phyloP scores from a whole-genome alignment of 2,888 invertebrate genomes.

The Chymomyza procnemis region DNA sequence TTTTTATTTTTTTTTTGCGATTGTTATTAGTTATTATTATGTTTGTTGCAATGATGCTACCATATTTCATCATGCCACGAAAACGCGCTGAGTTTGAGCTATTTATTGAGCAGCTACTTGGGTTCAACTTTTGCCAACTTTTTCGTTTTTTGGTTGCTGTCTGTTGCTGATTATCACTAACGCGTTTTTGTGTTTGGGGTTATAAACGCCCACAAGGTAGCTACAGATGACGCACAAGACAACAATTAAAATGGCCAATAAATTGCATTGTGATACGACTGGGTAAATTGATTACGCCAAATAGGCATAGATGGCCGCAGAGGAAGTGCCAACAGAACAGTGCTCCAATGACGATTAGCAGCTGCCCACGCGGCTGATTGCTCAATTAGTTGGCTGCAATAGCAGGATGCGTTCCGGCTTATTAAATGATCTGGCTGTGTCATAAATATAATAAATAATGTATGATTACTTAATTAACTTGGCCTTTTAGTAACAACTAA shows the following conservation, averaged over 20 bases:
- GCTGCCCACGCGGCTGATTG: slow-evolving; percentile 10
- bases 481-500: neutral
- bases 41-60: slow-evolving; percentile 5
- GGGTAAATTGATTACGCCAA: slow-evolving; percentile 14
- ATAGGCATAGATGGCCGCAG: neutral
- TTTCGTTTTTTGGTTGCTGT: neutral
- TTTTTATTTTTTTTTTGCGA: no score
- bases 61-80: slow-evolving; percentile 49
- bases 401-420: slow-evolving; percentile 7
- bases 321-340: no score
- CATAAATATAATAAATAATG: slow-evolving; percentile 58
- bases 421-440: slow-evolving; percentile 26
- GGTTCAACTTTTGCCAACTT: neutral
- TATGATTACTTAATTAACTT: slow-evolving; percentile 54
- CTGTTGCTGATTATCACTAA: neutral
- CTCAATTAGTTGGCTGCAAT: slow-evolving; percentile 30
- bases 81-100: slow-evolving; percentile 18
- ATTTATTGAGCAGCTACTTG: slow-evolving; percentile 8
- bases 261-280: slow-evolving; percentile 25
- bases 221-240: slow-evolving; percentile 13
- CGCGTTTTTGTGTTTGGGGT: neutral
- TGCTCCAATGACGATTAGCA: neutral
- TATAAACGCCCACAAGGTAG: neutral
- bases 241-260: neutral
- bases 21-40: neutral